phyloP scores from a whole-genome alignment of 2,888 invertebrate genomes.

The Shargacucullia verbasci region DNA sequence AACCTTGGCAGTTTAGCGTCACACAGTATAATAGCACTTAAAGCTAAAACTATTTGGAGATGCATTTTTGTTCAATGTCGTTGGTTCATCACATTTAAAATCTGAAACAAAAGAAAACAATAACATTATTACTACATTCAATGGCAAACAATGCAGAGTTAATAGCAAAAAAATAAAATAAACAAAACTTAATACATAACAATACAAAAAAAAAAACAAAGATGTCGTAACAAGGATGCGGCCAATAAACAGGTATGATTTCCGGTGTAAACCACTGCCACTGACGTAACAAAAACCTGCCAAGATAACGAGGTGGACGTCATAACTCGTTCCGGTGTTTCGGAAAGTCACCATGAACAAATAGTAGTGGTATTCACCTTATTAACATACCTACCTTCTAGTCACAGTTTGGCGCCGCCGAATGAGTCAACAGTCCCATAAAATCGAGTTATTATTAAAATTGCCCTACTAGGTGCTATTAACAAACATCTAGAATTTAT shows the following conservation, averaged over 20 bases:
- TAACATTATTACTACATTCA: conserved; percentile 21
- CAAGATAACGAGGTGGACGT: conserved; percentile 61
- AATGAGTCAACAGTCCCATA: conserved; percentile 73
- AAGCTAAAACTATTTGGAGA: conserved; percentile 74
- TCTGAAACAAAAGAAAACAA: conserved; percentile 75
- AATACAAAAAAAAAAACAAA: conserved; percentile 61
- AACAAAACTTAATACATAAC: conserved; percentile 51
- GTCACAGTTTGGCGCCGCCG: conserved; percentile 72
- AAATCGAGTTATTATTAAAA: conserved; percentile 66
- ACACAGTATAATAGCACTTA: conserved; percentile 79
- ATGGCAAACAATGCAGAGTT: conserved; percentile 13
- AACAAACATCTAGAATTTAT: conserved; percentile 51
- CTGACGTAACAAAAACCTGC: conserved; percentile 67
- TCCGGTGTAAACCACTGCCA: conserved; percentile 71
- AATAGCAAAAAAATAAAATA: conserved; percentile 21
- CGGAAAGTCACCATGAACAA: conserved; percentile 54
- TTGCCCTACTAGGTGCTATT: conserved; percentile 66
- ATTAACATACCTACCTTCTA: conserved; percentile 68
- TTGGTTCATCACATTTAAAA: conserved; percentile 75
- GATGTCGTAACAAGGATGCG: conserved; percentile 71
- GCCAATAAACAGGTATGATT: conserved; percentile 77
- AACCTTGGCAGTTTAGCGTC: conserved; percentile 81
- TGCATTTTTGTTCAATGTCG: conserved; percentile 73
- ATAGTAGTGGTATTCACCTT: conserved; percentile 63
- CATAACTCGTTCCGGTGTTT: conserved; percentile 62